phyloP scores from a whole-genome alignment of 30 jellyfish, hydroid and myxozoan genomes.

The Nemopilema nomurai region DNA sequence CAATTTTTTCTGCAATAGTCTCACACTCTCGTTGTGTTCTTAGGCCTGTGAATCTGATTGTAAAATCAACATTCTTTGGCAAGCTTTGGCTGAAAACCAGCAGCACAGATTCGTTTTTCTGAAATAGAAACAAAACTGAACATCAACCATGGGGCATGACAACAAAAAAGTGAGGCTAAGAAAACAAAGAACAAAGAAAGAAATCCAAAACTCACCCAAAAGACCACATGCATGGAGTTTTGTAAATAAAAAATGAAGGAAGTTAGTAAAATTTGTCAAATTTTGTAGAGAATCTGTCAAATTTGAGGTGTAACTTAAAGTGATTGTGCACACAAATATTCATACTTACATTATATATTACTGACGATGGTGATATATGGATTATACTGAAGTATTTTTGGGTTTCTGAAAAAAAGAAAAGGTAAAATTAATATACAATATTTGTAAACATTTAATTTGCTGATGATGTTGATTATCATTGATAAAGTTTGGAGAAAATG shows the following conservation, averaged over 20 bases:
- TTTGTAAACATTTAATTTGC: too few relatives aligned
- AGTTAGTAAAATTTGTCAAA: too few relatives aligned
- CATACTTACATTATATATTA: slow-evolving; percentile 43
- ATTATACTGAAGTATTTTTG: slow-evolving; percentile 5
- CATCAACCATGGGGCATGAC: background rate
- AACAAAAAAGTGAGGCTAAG: background rate
- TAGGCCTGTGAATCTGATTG: slow-evolving; percentile 32
- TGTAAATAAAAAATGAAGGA: background rate
- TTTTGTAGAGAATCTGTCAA: too few relatives aligned
- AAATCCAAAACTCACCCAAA: background rate
- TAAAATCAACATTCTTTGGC: slow-evolving; percentile 53
- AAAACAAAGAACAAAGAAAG: background rate
- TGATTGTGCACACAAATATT: too few relatives aligned
- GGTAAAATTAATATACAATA: too few relatives aligned
- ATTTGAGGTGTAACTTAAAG: too few relatives aligned
- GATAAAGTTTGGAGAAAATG: background rate
- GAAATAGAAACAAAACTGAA: background rate
- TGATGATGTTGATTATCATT: too few relatives aligned
- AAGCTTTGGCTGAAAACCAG: slow-evolving; percentile 29
- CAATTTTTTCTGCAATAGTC: slow-evolving; percentile 22
- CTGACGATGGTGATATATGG: slow-evolving; percentile 44
- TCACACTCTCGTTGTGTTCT: slow-evolving; percentile 3
- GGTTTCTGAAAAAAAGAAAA: background rate
- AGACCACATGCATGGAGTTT: background rate
- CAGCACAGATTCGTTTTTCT: slow-evolving; percentile 38